Percentiles rank a stretch among this genome's conserved stretches.
These are phyloP conservation scores for Drosophila lutescens DNA, from an alignment of 2,888 invertebrate genomes.

Conservation along the genomic window DNA sequence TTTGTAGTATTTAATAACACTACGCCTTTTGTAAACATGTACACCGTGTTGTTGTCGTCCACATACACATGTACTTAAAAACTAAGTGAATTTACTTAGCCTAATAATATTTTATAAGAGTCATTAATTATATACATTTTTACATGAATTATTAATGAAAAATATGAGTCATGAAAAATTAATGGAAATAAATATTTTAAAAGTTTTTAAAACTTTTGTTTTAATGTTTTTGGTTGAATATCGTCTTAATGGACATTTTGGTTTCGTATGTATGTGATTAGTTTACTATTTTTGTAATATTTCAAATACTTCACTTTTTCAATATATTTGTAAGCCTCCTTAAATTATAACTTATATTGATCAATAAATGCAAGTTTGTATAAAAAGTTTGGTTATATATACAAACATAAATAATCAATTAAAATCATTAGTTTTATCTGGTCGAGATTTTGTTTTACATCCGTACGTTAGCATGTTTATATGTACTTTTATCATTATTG, in stretches of 20 bases:
- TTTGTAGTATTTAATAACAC: neutral
- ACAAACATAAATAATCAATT: neutral
- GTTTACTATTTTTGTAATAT: slow-evolving; percentile 1
- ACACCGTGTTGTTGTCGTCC: neutral
- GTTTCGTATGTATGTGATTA: slow-evolving; percentile 43
- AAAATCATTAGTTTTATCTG: neutral
- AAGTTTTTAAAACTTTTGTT: slow-evolving; percentile 65
- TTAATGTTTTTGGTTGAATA: slow-evolving; percentile 59
- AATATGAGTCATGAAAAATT: neutral
- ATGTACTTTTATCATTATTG: neutral
- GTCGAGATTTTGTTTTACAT: neutral
- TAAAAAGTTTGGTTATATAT: neutral
- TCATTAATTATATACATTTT: slow-evolving; percentile 52
- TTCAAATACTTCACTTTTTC: neutral
- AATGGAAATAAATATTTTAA: slow-evolving; percentile 30
- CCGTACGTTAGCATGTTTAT: neutral
- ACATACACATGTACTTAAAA: neutral
- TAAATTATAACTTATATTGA: slow-evolving; percentile 28
- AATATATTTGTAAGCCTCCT: neutral
- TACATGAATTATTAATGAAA: slow-evolving; percentile 29
- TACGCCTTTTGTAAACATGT: neutral
- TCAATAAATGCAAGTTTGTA: slow-evolving; percentile 59
- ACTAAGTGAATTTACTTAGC: neutral
- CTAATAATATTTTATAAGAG: neutral
- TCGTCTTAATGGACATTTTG: slow-evolving; percentile 55